Evolutionary conservation across 2,113 vertebrate genomes (phyloP), one percentile per base, ranked within the genome.

Genomic region (Psephotus haematonotus): DNA sequence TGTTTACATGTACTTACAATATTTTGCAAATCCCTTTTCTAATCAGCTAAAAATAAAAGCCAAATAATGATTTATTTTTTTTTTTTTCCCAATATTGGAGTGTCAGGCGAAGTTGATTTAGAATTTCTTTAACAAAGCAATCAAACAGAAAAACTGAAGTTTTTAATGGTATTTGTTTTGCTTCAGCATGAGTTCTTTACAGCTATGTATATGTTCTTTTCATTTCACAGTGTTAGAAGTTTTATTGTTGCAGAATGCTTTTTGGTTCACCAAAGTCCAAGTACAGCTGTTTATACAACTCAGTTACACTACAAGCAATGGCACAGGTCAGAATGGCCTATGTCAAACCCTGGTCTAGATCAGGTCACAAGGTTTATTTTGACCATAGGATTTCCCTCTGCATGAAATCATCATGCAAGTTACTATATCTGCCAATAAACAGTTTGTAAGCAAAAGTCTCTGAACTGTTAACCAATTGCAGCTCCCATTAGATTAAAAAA

Each of bases 21-120:
- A 90, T 88, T 72, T 20, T 86, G 39, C 65, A 90, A 83, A 85
- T 94, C 88, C 31, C 0, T 83, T 82, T 75, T 89, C 64, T 70
- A 89, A 92, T 95, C 89, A 90, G 79, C 71, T 88, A 94, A 96
- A 93, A 96, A 89, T 94, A 94, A 94, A 96, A 96, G 55, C 64
- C 67, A 86, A 88, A 77, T 82, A 52, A 65, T 70, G 50, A 17
- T 49, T 50, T 68, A 37, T 37, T 55, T 76, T 69, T 93, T 96
- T 88, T 70, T 44, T 44, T 44, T 44, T 43, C 5, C 78, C 83
- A 88, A 20, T 85, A 71, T 70, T 78, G 65, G 50, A 80, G n/a
- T 72, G 31, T 92, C 55, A 95, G 80, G 79, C 50, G 77, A 76
- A 93, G 78, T 86, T 92, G 82, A 90, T 93, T 72, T 92, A 41